These are phyloP conservation scores for Tigriopus japonicus DNA, from an alignment of 1,140 invertebrate species.

Conservation along the genomic window DNA sequence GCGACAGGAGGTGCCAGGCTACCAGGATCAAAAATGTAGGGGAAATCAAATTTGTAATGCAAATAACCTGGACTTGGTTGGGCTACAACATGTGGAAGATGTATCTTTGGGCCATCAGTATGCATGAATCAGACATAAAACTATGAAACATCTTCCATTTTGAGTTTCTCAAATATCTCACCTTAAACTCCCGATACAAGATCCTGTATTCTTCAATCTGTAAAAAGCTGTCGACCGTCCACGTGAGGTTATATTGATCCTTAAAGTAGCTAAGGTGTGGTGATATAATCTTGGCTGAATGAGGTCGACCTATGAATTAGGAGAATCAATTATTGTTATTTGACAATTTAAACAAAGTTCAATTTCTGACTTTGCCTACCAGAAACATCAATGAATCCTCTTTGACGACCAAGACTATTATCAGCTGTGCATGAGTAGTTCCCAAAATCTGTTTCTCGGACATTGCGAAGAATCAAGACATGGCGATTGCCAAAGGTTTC, in stretches of 20 bases:
- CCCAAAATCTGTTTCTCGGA: conserved; percentile 28
- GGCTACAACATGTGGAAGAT: too few species aligned
- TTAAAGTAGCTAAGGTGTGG: conserved; percentile 25
- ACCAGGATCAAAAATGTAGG: too few species aligned
- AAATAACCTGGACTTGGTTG: too few species aligned
- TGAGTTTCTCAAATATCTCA: background rate
- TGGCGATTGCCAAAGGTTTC: conserved; percentile 39
- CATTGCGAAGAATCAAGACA: conserved; percentile 43
- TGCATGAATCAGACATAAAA: too few species aligned
- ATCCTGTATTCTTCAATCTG: conserved; percentile 47
- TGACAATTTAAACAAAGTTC: background rate
- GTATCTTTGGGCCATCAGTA: too few species aligned
- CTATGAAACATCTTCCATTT: too few species aligned
- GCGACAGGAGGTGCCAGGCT: too few species aligned
- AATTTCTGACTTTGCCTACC: background rate
- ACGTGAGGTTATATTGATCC: conserved; percentile 46
- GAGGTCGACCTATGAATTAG: conserved; percentile 8
- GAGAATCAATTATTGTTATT: too few species aligned
- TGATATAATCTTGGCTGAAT: conserved; percentile 2
- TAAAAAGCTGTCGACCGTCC: conserved; percentile 53
- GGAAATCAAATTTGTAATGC: too few species aligned
- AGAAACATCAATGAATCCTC: conserved; percentile 12
- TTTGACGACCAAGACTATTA: conserved; percentile 7
- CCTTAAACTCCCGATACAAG: conserved; percentile 31
- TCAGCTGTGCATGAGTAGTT: conserved; percentile 14